Conservation (phyloP, 2,888 invertebrate genomes). For the Prosopocoilus inquinatus region DNA sequence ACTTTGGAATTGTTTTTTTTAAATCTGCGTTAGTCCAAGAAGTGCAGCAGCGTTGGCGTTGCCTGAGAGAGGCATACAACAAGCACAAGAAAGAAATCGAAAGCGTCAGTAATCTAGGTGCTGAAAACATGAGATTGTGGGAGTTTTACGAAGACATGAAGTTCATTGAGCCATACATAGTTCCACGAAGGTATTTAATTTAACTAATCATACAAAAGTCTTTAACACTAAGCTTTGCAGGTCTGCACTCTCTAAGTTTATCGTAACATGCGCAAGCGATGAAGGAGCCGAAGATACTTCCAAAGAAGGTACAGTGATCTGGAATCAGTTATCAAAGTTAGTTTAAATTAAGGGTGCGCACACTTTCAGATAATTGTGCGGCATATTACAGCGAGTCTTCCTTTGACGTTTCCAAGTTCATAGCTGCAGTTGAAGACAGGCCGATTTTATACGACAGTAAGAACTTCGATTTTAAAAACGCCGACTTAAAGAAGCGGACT, state of each 20-base stretch:
- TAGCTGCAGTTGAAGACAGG: neutral
- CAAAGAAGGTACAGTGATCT: too few relatives aligned
- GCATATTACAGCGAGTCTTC: too few relatives aligned
- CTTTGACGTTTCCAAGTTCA: neutral
- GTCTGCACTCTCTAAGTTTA: too few relatives aligned
- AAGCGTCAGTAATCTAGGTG: constrained; percentile 8
- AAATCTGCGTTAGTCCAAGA: constrained; percentile 22
- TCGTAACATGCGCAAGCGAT: too few relatives aligned
- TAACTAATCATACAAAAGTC: too few relatives aligned
- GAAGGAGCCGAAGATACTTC: too few relatives aligned
- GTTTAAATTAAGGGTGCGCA: too few relatives aligned
- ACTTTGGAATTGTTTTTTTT: too few relatives aligned
- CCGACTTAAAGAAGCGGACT: constrained; percentile 43
- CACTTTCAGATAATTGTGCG: too few relatives aligned
- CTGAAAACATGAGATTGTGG: constrained; percentile 17
- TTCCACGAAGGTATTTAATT: constrained; percentile 15
- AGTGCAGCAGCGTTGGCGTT: constrained; percentile 29
- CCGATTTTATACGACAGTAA: neutral
- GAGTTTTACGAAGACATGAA: constrained; percentile 33
- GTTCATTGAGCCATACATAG: constrained; percentile 33
- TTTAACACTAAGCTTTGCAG: too few relatives aligned
- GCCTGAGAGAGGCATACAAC: constrained; percentile 28
- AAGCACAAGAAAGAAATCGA: constrained; percentile 21
- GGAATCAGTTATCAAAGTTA: too few relatives aligned
- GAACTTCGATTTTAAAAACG: constrained; percentile 44